Evolutionary conservation across 2,797 vertebrate species (phyloP), one percentile per base, ranked within the genome.

Genomic region (Stomatorhinus walkeri): DNA sequence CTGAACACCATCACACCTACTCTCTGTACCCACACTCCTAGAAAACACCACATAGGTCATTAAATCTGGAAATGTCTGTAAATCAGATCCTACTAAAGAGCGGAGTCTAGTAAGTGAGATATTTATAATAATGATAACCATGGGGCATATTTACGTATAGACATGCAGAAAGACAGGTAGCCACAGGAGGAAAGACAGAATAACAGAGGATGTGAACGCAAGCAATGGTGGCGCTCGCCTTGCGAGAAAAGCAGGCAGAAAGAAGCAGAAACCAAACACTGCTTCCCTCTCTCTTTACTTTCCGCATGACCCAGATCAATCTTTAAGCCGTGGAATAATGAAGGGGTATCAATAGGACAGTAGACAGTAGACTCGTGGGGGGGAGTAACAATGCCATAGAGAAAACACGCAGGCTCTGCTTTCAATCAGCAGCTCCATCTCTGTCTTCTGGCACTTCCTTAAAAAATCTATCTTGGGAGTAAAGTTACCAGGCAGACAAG

Each of bases 251-350:
- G 85, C 16, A 86, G 28, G 28, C 28, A 86, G 24, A 86, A 46
- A 61, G 36, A 19, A 40, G 16, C 32, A 64, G 86, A 64, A 64
- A 87, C 56, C 56, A 87, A 87, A 87, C 85, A 32, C 32, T 87
- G 22, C 85, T 61, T 61, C 56, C 14, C 54, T 61, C 52, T 54
- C 48, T 59, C 54, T 87, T 43, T 87, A 32, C 85, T 87, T 87
- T 87, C 85, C 28, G 52, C 51, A 61, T 87, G 86, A 87, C 86
- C 86, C 56, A 87, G 86, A 87, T 87, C 56, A 61, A 87, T 87
- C 49, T 28, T 59, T 61, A 87, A 87, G 54, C 32, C 9, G 19
- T 12, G 52, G n/a, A 87, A 64, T 64, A 59, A 61, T 59, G 86
- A 64, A 61, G 40, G 16, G 56, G 32, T 43, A 61, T 87, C 52